Evolutionary conservation across 1,140 invertebrate genomes (phyloP).

Genomic region (Saccostrea cuccullata): DNA sequence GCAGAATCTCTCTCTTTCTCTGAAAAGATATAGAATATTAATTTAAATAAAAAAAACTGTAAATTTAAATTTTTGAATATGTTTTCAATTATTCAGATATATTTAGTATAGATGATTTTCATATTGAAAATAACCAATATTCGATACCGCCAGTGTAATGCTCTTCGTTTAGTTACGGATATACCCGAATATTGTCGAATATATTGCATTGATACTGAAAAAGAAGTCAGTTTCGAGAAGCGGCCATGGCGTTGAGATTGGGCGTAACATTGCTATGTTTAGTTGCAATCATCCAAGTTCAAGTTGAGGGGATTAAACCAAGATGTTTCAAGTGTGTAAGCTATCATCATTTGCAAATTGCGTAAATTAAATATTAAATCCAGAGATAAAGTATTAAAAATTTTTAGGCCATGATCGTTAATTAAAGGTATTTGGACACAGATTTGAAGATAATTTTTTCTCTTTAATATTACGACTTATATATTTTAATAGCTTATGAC

Average conservation of each 20-base stretch:
- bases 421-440: too few species aligned
- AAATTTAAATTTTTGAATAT: slow-evolving; percentile 12
- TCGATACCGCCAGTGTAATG: not conserved
- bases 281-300: not conserved
- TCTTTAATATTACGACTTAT: too few species aligned
- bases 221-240: not conserved
- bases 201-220: not conserved
- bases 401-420: not conserved
- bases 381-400: not conserved
- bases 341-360: not conserved
- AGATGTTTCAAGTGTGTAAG: not conserved
- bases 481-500: too few species aligned
- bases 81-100: not conserved
- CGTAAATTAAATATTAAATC: not conserved
- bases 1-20: not conserved
- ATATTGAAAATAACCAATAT: slow-evolving; percentile 11
- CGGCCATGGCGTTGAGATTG: not conserved
- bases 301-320: not conserved
- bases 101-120: not conserved
- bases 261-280: not conserved
- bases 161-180: slow-evolving; percentile 4
- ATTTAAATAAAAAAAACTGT: too few species aligned
- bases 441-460: too few species aligned
- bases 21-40: not conserved
- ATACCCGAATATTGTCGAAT: slow-evolving; percentile 5